A percentile compares a stretch with the other conserved stretches of the same genome.
These are phyloP conservation scores for Choristoneura rosaceana DNA, from an alignment of 2,888 invertebrate species.

Conservation along the genomic window DNA sequence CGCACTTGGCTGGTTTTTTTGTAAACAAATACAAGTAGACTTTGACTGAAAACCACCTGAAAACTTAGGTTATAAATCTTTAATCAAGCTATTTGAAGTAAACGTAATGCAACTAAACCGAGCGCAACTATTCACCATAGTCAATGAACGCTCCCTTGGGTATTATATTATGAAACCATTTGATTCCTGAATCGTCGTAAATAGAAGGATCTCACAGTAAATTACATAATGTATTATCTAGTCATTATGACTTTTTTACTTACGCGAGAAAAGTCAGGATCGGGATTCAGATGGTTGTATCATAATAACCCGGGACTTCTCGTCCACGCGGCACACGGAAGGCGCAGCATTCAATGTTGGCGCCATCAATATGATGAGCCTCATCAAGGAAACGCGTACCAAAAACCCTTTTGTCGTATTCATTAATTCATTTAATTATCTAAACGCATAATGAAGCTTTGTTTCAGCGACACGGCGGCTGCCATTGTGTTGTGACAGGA, in stretches of 20 bases:
- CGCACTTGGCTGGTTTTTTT: too few relatives aligned
- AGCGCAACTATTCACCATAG: neutral
- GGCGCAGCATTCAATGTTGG: slow-evolving; percentile 48
- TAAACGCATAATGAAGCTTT: slow-evolving; percentile 73
- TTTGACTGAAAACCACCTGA: neutral
- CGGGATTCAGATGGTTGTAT: too few relatives aligned
- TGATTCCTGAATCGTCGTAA: too few relatives aligned
- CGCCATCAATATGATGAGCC: slow-evolving; percentile 63
- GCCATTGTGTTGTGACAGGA: slow-evolving; percentile 64
- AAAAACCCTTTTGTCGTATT: slow-evolving; percentile 66
- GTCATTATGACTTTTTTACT: too few relatives aligned
- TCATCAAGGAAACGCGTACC: slow-evolving; percentile 59
- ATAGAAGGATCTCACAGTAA: too few relatives aligned
- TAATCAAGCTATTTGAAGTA: neutral
- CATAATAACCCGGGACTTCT: slow-evolving; percentile 2
- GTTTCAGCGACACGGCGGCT: slow-evolving; percentile 61
- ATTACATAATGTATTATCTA: too few relatives aligned
- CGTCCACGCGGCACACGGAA: slow-evolving; percentile 45
- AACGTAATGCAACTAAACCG: neutral
- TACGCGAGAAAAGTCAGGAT: too few relatives aligned
- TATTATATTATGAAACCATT: neutral
- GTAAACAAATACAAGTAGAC: neutral
- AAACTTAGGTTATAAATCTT: neutral
- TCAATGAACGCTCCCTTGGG: neutral
- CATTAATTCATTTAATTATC: slow-evolving; percentile 77